Conservation (phyloP, 2,888 invertebrate species). For the Chironomus riparius region DNA sequence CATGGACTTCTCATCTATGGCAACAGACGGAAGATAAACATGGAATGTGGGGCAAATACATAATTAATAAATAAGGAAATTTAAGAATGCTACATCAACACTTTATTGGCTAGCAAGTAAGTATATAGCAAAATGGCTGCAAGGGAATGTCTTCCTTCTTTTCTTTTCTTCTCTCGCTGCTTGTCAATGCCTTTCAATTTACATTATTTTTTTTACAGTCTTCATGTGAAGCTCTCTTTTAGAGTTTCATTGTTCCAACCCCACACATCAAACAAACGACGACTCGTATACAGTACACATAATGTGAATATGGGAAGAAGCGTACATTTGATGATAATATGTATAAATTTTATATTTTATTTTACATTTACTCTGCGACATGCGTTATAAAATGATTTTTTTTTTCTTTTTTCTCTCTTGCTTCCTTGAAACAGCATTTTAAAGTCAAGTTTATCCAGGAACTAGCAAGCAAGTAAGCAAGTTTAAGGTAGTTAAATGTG, state of each 20-base stretch:
- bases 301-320: too few relatives aligned
- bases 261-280: background rate
- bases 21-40: slow-evolving; percentile 9
- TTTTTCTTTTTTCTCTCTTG: background rate
- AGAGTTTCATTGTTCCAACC: background rate
- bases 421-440: background rate
- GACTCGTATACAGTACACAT: too few relatives aligned
- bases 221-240: background rate
- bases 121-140: background rate
- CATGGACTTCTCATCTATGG: background rate
- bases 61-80: background rate
- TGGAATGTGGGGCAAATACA: background rate
- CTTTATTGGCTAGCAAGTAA: too few relatives aligned
- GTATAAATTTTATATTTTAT: too few relatives aligned
- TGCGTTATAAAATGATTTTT: background rate
- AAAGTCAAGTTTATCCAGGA: background rate
- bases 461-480: background rate
- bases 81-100: background rate
- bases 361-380: background rate
- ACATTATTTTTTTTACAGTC: background rate
- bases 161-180: too few relatives aligned
- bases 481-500: background rate
- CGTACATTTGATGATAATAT: background rate
- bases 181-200: background rate
- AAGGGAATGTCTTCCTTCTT: background rate